Conservation (phyloP, 2,888 invertebrate genomes). For the Plebejus argus region DNA sequence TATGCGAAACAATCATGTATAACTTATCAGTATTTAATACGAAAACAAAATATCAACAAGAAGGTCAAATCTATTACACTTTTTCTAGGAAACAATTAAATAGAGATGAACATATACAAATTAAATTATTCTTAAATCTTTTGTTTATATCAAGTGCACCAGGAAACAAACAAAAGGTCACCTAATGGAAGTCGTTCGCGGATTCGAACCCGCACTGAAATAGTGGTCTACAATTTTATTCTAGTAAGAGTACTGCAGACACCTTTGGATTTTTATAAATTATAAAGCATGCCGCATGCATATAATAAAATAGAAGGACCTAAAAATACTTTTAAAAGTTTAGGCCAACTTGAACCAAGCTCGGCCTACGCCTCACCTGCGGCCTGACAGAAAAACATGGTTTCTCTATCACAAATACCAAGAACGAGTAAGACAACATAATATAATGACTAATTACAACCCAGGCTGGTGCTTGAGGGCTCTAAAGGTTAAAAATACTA, state of each 20-base stretch:
- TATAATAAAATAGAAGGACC: not conserved
- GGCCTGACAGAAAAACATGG: not conserved
- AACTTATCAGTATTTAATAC: not conserved
- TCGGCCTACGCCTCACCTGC: too few relatives aligned
- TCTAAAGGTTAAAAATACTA: slow-evolving; percentile 3
- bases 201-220: not conserved
- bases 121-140: too few relatives aligned
- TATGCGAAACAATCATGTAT: not conserved
- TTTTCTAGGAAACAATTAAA: not conserved
- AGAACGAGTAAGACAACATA: not conserved
- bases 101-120: not conserved
- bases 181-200: not conserved
- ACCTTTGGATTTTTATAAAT: too few relatives aligned
- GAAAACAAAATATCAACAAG: not conserved
- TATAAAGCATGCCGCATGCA: not conserved
- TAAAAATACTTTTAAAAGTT: not conserved
- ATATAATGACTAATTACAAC: not conserved
- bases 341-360: not conserved
- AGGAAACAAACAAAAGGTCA: too few relatives aligned
- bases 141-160: too few relatives aligned
- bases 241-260: not conserved
- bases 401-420: not conserved
- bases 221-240: not conserved
- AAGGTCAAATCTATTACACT: not conserved
- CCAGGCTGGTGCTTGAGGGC: not conserved